Percentiles rank a stretch among this genome's conserved stretches.
phyloP scores from a whole-genome alignment of 2,888 invertebrate genomes.

The Nemurella pictetii region DNA sequence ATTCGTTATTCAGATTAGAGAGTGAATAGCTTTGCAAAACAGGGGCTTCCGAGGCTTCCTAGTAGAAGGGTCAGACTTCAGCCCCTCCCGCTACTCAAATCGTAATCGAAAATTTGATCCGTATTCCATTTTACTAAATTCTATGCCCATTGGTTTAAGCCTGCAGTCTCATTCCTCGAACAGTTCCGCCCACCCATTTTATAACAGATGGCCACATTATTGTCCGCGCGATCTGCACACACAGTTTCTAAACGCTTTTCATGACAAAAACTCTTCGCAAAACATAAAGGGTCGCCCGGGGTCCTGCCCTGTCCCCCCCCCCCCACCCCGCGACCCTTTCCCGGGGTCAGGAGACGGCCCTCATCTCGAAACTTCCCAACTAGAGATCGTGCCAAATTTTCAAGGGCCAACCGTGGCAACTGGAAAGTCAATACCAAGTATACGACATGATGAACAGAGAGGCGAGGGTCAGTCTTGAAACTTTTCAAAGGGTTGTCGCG shows the following conservation, averaged over 20 bases:
- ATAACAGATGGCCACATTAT: not conserved
- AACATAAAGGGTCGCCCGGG: not conserved
- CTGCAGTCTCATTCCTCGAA: too few relatives aligned
- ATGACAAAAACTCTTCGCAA: not conserved
- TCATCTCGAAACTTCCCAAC: not conserved
- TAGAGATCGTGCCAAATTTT: not conserved
- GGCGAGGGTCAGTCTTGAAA: not conserved
- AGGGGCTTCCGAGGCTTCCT: too few relatives aligned
- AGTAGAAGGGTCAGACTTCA: too few relatives aligned
- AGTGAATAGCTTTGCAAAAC: too few relatives aligned
- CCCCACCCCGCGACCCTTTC: too few relatives aligned
- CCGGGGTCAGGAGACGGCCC: not conserved
- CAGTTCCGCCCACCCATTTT: not conserved
- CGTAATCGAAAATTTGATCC: too few relatives aligned
- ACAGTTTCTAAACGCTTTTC: not conserved
- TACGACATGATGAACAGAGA: too few relatives aligned
- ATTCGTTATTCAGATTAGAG: too few relatives aligned
- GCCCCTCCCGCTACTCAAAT: too few relatives aligned
- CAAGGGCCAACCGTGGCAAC: not conserved
- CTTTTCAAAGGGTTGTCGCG: too few relatives aligned
- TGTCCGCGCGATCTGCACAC: not conserved
- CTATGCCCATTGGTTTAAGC: too few relatives aligned
- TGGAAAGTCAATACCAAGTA: not conserved
- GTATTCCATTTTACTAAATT: too few relatives aligned
- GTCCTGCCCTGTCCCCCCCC: not conserved